Evolutionary conservation across 1,140 invertebrate genomes (phyloP).

Genomic region (Notospermus geniculatus): DNA sequence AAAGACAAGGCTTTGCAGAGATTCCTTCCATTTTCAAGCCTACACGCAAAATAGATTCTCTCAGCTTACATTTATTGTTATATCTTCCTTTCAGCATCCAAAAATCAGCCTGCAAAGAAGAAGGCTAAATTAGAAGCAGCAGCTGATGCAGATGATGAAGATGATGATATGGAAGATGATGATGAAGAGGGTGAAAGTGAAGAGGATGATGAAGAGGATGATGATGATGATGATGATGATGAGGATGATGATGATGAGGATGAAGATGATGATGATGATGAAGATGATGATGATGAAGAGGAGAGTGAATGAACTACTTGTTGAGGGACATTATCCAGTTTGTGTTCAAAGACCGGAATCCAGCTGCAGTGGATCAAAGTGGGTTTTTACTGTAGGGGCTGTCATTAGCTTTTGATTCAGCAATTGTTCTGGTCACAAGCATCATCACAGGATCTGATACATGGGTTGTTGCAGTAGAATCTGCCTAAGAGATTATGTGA

Average conservation of each 20-base stretch:
- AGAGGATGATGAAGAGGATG: constrained; percentile 14
- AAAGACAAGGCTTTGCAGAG: too few relatives aligned
- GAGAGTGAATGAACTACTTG: neutral
- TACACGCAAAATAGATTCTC: too few relatives aligned
- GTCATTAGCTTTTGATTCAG: too few relatives aligned
- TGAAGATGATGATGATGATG: constrained; percentile 19
- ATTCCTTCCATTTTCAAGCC: too few relatives aligned
- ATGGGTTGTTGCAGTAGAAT: too few relatives aligned
- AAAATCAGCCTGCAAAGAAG: constrained; percentile 7
- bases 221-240: constrained; percentile 13
- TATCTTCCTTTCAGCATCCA: neutral
- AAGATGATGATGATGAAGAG: constrained; percentile 16
- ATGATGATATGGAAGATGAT: constrained; percentile 11
- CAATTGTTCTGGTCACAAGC: too few relatives aligned
- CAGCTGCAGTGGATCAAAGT: too few relatives aligned
- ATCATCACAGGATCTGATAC: too few relatives aligned
- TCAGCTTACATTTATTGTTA: too few relatives aligned
- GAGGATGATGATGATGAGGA: constrained; percentile 13
- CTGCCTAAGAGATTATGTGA: too few relatives aligned
- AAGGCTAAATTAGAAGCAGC: constrained; percentile 1
- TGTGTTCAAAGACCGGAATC: too few relatives aligned
- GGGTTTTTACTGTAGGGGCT: too few relatives aligned
- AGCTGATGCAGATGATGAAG: neutral
- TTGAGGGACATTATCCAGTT: neutral
- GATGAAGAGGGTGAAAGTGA: constrained; percentile 2